Percentiles rank a stretch among this genome's conserved stretches.
These are phyloP conservation scores for Strongylocentrotus purpuratus DNA, from an alignment of 35 echinoderm and acorn worm genomes.

Conservation along the genomic window DNA sequence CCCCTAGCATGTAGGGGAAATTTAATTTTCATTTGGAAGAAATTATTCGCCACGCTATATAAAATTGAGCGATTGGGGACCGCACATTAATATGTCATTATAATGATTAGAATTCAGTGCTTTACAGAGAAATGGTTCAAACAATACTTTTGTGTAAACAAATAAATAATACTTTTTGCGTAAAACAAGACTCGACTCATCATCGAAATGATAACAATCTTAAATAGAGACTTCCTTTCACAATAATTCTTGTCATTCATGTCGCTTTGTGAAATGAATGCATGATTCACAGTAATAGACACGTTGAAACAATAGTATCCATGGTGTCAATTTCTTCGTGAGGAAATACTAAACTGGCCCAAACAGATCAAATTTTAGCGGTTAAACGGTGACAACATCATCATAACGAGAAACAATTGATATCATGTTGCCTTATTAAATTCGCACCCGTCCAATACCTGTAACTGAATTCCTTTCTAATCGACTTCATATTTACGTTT, in stretches of 20 bases:
- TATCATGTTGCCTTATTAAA: background rate
- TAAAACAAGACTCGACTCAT: background rate
- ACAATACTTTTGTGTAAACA: background rate
- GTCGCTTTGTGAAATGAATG: background rate
- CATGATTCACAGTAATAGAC: background rate
- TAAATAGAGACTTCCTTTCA: background rate
- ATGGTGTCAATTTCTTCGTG: background rate
- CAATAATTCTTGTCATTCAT: background rate
- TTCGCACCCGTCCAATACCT: background rate
- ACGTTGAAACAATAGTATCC: background rate
- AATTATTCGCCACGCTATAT: too few relatives aligned
- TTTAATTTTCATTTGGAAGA: too few relatives aligned
- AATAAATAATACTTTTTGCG: too few relatives aligned
- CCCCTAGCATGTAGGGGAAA: too few relatives aligned
- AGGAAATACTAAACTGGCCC: background rate
- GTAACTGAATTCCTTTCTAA: background rate
- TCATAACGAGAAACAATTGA: background rate
- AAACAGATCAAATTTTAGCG: background rate
- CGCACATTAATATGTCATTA: too few relatives aligned
- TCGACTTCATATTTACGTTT: background rate
- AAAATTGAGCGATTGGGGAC: too few relatives aligned
- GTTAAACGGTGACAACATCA: background rate
- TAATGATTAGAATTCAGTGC: too few relatives aligned
- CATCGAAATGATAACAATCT: background rate
- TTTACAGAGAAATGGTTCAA: too few relatives aligned